Evolutionary conservation across 2,888 invertebrate species (phyloP).

Genomic region (Molanna angustata): DNA sequence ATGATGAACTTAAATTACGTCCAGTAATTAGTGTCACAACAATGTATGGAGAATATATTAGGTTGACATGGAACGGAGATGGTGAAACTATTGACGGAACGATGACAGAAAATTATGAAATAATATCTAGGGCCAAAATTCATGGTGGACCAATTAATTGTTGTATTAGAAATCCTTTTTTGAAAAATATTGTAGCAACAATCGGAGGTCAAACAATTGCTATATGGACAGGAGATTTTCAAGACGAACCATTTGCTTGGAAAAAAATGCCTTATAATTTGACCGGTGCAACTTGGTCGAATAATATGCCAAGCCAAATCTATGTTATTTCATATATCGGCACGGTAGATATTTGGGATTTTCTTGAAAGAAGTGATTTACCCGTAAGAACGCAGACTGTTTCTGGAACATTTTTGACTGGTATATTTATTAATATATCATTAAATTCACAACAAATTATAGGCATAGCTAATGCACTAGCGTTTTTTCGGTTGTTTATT

Average conservation of each 20-base stretch:
- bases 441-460: constrained; percentile 58
- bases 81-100: constrained; percentile 61
- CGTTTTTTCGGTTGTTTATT: constrained; percentile 63
- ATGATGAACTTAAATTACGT: constrained; percentile 6
- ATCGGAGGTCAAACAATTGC: constrained; percentile 74
- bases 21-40: constrained; percentile 44
- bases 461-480: constrained; percentile 67
- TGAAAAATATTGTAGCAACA: constrained; percentile 61
- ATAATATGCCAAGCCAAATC: constrained; percentile 67
- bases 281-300: constrained; percentile 72
- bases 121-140: constrained; percentile 50
- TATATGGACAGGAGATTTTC: constrained; percentile 68
- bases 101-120: constrained; percentile 56
- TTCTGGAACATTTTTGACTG: constrained; percentile 65
- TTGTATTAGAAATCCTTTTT: constrained; percentile 60
- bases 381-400: constrained; percentile 65
- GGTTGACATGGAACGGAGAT: constrained; percentile 65
- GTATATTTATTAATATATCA: constrained; percentile 58
- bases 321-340: constrained; percentile 73
- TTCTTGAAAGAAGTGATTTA: constrained; percentile 66
- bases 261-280: constrained; percentile 57
- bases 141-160: constrained; percentile 71
- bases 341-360: constrained; percentile 77
- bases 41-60: constrained; percentile 47
- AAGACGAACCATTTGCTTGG: constrained; percentile 63